Evolutionary conservation across 2,113 vertebrate genomes (phyloP).

Genomic region (Calidris pugnax): DNA sequence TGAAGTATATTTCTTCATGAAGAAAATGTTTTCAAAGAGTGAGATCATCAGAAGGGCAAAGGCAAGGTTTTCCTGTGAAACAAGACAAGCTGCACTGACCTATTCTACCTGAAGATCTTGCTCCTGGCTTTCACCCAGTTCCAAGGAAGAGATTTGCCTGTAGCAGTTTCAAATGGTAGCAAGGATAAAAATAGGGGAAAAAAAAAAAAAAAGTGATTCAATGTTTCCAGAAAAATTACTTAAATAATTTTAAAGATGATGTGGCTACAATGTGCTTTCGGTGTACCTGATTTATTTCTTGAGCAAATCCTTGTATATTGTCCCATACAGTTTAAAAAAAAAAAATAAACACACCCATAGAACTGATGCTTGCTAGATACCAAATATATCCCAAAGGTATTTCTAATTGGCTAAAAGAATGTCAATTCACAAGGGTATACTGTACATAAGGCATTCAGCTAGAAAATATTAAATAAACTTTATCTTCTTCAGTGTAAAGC

Average conservation of each 20-base stretch:
- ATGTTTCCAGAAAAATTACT: not conserved
- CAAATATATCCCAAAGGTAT: not conserved
- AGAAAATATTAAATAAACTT: not conserved
- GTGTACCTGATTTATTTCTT: not conserved
- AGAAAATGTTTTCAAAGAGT: not conserved
- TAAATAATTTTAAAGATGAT: not conserved
- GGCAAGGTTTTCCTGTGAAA: not conserved
- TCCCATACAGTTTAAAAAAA: not conserved
- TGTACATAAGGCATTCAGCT: not conserved
- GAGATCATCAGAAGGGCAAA: not conserved
- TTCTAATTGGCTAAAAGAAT: not conserved
- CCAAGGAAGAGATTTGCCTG: not conserved
- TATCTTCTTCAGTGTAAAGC: not conserved
- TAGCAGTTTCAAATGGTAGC: not conserved
- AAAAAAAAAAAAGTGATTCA: not conserved
- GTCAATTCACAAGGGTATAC: not conserved
- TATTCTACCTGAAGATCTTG: not conserved
- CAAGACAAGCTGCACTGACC: not conserved
- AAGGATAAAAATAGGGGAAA: not conserved
- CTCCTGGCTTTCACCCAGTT: not conserved
- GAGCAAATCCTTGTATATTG: not conserved
- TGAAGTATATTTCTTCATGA: not conserved
- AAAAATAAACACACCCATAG: not conserved
- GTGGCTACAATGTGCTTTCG: not conserved
- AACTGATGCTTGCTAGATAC: not conserved